Evolutionary conservation across 2,888 invertebrate genomes (phyloP), one percentile per base, ranked within the genome.

Genomic region (Ypsolopha sequella): DNA sequence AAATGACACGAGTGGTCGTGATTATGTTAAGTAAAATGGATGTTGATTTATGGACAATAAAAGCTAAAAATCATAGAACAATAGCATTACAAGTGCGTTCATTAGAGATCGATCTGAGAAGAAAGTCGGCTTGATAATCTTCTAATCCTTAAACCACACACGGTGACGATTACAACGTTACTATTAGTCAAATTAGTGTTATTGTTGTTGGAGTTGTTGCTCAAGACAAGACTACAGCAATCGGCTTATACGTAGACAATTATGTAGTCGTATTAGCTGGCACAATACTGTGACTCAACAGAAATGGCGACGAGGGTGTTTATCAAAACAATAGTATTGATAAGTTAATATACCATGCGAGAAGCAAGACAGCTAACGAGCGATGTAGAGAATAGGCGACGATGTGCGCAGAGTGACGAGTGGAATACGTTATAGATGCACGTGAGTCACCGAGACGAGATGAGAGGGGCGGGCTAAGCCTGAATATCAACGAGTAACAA

Each of bases 281-380:
- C 72, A 84, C 85, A 81, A 82, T 81, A 70, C 79, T 70, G 76
- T 86, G 86, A 85, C 76, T 86, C 86, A 86, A 70, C 85, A 74
- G 65, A 81, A 80, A 81, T 80, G 76, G 76, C 77, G 69, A 65
- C 68, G 65, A 66, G 65, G 67, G 76, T 79, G 79, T 84, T 79
- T 82, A 86, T 85, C 81, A 84, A 86, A 85, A 86, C 86, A 86
- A 86, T 86, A 78, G 84, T 82, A 80, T 80, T 82, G 85, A 86
- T 86, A 86, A 85, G 81, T 85, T 86, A 80, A 86, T 86, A 81
- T 78, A 81, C 73, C 71, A 41, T 35, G 52, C 53, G 63, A 76
- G 73, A 76, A 70, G 78, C 73, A 74, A 63, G 66, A 73, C 64
- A 68, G 65, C 75, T 80, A 80, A 81, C 81, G 80, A 82, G 80